These are phyloP conservation scores for Salvelinus namaycush DNA, from an alignment of 2,113 vertebrate species.

Conservation along the genomic window DNA sequence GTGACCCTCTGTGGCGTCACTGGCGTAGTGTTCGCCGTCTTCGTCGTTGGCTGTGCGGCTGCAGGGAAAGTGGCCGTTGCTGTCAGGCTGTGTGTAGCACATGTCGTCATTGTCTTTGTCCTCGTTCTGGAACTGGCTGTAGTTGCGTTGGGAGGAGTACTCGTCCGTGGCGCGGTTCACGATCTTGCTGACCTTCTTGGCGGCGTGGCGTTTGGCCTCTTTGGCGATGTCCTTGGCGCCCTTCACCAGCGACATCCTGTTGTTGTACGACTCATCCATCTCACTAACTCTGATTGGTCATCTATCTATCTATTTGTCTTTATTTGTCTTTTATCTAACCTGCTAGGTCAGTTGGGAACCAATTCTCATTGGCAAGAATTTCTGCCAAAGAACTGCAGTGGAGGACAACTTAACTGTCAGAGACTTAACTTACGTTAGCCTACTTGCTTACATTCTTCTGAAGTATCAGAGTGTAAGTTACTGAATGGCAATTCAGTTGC, in stretches of 20 bases:
- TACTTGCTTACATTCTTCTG: background rate
- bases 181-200: conserved; percentile 83
- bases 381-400: too few relatives aligned
- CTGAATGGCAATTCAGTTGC: background rate
- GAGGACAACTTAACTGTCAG: background rate
- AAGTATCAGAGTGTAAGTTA: background rate
- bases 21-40: conserved; percentile 90
- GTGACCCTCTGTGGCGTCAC: conserved; percentile 95
- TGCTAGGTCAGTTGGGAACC: background rate
- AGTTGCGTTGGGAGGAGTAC: conserved; percentile 83
- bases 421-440: background rate
- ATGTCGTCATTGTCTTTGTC: conserved; percentile 79
- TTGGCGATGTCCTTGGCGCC: conserved; percentile 96
- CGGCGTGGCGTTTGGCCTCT: conserved; percentile 89
- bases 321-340: background rate
- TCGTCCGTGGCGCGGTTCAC: conserved; percentile 87
- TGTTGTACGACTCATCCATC: conserved; percentile 89
- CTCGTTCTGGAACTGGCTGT: conserved; percentile 87
- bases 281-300: conserved; percentile 42
- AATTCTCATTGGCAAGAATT: background rate
- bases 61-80: conserved; percentile 18
- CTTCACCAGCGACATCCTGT: conserved; percentile 88
- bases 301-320: background rate
- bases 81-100: conserved; percentile 66
- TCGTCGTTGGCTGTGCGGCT: conserved; percentile 77